A percentile compares a stretch with the other conserved stretches of the same genome.
Conservation (phyloP, 2,113 vertebrate genomes). For the Urocitellus parryii region DNA sequence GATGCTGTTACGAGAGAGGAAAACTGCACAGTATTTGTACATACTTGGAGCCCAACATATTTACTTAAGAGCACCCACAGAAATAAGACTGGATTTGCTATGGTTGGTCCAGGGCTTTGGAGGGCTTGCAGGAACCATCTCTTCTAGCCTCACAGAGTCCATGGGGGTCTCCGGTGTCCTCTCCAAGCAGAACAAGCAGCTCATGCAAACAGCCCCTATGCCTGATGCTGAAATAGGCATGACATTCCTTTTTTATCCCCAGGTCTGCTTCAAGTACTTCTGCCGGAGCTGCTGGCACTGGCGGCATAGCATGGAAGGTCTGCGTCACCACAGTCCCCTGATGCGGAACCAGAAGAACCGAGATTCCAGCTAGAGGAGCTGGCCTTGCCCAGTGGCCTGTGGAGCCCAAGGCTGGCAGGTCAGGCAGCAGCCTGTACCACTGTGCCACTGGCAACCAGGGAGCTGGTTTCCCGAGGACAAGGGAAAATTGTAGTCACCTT, state of each 20-base stretch:
- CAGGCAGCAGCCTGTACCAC: constrained; percentile 52
- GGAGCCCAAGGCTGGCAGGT: constrained; percentile 58
- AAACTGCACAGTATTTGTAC: too few relatives aligned
- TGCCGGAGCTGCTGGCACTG: constrained; percentile 99
- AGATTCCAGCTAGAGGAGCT: constrained; percentile 92
- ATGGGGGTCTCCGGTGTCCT: not conserved
- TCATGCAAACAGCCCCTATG: too few relatives aligned
- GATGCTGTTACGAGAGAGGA: not conserved
- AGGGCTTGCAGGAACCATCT: not conserved
- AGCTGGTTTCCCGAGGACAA: constrained; percentile 90
- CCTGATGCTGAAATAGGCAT: not conserved
- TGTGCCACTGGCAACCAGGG: constrained; percentile 86
- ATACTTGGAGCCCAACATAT: not conserved
- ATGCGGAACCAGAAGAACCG: constrained; percentile 99
- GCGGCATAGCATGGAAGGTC: constrained; percentile 97
- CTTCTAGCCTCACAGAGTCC: not conserved
- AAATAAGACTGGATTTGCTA: not conserved
- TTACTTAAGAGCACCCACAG: not conserved
- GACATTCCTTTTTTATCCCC: not conserved
- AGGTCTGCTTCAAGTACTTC: constrained; percentile 99
- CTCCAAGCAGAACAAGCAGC: not conserved
- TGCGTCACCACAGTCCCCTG: constrained; percentile 97
- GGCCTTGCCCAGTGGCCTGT: not conserved
- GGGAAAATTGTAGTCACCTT: constrained; percentile 93
- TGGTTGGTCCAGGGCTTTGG: not conserved